Evolutionary conservation across 2,888 invertebrate species (phyloP).

Genomic region (Microchrysa polita): DNA sequence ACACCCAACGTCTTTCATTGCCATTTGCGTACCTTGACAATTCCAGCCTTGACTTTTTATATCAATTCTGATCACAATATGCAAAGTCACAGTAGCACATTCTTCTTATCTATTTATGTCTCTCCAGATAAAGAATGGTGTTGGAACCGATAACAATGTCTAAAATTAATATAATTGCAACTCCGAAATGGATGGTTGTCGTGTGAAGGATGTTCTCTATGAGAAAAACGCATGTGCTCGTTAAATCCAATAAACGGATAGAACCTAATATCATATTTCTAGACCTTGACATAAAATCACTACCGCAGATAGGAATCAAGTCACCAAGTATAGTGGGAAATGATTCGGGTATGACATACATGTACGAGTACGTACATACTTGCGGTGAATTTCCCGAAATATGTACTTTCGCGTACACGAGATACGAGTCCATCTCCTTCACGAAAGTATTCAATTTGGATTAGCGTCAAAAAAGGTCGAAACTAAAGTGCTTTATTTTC

Average conservation of each 20-base stretch:
- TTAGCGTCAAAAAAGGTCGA: too few species aligned
- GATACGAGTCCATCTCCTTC: too few species aligned
- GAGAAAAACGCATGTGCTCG: conserved; percentile 24
- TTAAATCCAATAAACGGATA: neutral
- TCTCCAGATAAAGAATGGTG: neutral
- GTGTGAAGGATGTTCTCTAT: conserved; percentile 17
- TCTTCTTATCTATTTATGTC: conserved; percentile 13
- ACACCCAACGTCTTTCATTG: too few species aligned
- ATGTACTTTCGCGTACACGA: too few species aligned
- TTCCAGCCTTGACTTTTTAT: neutral
- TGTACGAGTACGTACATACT: too few species aligned
- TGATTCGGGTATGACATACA: too few species aligned
- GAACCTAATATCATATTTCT: conserved; percentile 1
- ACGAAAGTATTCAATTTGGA: too few species aligned
- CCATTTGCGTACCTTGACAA: neutral
- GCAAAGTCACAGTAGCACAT: neutral
- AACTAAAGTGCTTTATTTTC: too few species aligned
- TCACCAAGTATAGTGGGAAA: too few species aligned
- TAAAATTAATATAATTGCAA: conserved; percentile 40
- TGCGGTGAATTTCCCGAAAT: too few species aligned
- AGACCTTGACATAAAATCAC: conserved; percentile 28
- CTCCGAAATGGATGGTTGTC: conserved; percentile 26
- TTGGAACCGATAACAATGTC: conserved; percentile 20
- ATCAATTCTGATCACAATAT: neutral
- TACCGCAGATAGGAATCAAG: neutral